These are phyloP conservation scores for Benitochromis conjunctus DNA, from an alignment of 2,113 vertebrate species.

Conservation along the genomic window DNA sequence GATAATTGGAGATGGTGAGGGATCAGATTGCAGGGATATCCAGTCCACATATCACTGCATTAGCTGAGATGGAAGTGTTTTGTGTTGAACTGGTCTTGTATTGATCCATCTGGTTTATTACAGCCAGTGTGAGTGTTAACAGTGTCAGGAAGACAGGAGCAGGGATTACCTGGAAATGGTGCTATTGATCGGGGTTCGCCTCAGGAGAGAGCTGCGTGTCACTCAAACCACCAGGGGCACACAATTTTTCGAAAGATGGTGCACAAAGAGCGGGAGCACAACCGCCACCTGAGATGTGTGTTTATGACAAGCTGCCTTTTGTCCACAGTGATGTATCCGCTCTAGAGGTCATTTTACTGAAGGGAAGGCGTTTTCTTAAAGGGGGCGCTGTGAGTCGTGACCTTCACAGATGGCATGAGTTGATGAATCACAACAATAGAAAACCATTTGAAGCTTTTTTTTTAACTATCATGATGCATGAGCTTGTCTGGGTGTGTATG, in stretches of 20 bases:
- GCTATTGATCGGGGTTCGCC: slow-evolving; percentile 54
- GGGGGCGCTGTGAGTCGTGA: neutral
- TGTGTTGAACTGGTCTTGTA: slow-evolving; percentile 43
- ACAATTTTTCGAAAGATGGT: neutral
- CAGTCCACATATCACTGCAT: slow-evolving; percentile 36
- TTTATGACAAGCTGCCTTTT: slow-evolving; percentile 18
- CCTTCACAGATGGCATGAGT: neutral
- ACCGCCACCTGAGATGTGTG: neutral
- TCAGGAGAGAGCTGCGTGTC: slow-evolving; percentile 31
- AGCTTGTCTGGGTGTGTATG: neutral
- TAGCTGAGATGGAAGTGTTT: slow-evolving; percentile 45
- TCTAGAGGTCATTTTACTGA: neutral
- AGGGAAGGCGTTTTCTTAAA: neutral
- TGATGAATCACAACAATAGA: neutral
- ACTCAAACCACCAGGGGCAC: slow-evolving; percentile 12
- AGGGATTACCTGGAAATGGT: slow-evolving; percentile 63
- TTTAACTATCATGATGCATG: neutral
- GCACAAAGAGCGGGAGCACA: neutral
- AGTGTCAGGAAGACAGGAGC: slow-evolving; percentile 34
- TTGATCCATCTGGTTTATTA: slow-evolving; percentile 65
- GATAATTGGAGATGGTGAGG: neutral
- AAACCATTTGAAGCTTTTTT: neutral
- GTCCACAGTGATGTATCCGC: neutral
- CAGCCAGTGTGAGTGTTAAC: slow-evolving; percentile 43
- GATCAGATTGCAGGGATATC: slow-evolving; percentile 32